Evolutionary conservation across 53 echinoderm and acorn worm genomes (phyloP).

Genomic region (Glandiceps talaboti): DNA sequence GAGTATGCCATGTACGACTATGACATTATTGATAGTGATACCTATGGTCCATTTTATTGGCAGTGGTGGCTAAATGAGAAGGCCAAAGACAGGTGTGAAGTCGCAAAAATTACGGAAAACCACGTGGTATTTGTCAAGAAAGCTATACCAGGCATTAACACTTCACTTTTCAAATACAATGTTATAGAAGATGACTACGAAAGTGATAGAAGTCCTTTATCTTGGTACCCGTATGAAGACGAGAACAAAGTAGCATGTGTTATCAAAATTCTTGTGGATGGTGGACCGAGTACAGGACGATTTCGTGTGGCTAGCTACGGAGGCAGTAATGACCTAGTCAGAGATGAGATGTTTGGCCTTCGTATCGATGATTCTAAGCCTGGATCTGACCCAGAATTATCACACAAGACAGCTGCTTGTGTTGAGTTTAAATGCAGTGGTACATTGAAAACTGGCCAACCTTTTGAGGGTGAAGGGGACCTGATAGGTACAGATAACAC

Average conservation of each 20-base stretch:
- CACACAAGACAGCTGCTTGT: background rate
- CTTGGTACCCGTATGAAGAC: background rate
- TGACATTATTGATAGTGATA: background rate
- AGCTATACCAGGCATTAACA: background rate
- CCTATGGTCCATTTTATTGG: background rate
- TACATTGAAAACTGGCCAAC: background rate
- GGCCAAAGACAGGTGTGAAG: background rate
- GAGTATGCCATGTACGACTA: background rate
- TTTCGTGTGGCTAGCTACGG: background rate
- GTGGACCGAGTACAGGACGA: background rate
- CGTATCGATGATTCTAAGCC: background rate
- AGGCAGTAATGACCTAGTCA: background rate
- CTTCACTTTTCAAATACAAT: background rate
- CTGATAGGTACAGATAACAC: background rate
- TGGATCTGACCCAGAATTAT: background rate
- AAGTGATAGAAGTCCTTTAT: background rate
- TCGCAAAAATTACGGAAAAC: background rate
- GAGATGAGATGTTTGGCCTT: background rate
- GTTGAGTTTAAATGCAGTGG: background rate
- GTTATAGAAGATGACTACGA: background rate
- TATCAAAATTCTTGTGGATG: background rate
- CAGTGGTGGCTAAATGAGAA: background rate
- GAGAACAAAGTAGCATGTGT: background rate
- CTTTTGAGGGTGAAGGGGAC: background rate
- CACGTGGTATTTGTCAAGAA: background rate